These are phyloP conservation scores for Eretmocerus hayati DNA, from an alignment of 2,888 invertebrate genomes.

Conservation along the genomic window DNA sequence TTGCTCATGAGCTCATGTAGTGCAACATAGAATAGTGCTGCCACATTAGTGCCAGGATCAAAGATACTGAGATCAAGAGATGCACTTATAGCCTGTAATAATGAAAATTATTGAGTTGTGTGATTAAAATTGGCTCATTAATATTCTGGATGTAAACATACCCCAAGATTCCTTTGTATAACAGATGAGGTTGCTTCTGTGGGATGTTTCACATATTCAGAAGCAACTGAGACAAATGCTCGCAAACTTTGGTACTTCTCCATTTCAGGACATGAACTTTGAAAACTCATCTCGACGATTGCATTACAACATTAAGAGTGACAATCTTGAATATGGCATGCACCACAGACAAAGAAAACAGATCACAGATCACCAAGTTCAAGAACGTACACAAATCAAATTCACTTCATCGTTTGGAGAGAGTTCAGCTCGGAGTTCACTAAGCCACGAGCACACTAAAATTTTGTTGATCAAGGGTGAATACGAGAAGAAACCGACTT, in stretches of 20 bases:
- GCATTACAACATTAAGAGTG: too few relatives aligned
- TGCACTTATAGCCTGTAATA: constrained; percentile 57
- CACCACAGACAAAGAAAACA: too few relatives aligned
- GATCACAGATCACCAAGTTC: too few relatives aligned
- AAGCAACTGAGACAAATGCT: constrained; percentile 36
- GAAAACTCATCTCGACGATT: too few relatives aligned
- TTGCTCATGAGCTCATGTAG: constrained; percentile 60
- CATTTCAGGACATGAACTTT: constrained; percentile 21
- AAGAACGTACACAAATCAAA: too few relatives aligned
- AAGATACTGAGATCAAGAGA: constrained; percentile 60
- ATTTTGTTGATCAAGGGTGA: too few relatives aligned
- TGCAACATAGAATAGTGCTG: constrained; percentile 61
- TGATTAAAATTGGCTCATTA: background rate
- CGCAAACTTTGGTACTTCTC: constrained; percentile 37
- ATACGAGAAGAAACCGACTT: too few relatives aligned
- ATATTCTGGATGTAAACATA: constrained; percentile 30
- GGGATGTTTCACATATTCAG: constrained; percentile 37
- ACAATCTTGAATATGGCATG: too few relatives aligned
- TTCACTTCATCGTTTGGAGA: too few relatives aligned
- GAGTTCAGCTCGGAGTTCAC: too few relatives aligned
- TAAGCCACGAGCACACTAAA: too few relatives aligned
- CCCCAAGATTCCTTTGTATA: constrained; percentile 41
- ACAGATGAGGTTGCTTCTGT: constrained; percentile 36
- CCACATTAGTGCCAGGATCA: constrained; percentile 58
- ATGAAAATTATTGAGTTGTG: background rate